These are phyloP conservation scores for Camelus bactrianus DNA, from an alignment of 2,113 vertebrate genomes.

Conservation along the genomic window DNA sequence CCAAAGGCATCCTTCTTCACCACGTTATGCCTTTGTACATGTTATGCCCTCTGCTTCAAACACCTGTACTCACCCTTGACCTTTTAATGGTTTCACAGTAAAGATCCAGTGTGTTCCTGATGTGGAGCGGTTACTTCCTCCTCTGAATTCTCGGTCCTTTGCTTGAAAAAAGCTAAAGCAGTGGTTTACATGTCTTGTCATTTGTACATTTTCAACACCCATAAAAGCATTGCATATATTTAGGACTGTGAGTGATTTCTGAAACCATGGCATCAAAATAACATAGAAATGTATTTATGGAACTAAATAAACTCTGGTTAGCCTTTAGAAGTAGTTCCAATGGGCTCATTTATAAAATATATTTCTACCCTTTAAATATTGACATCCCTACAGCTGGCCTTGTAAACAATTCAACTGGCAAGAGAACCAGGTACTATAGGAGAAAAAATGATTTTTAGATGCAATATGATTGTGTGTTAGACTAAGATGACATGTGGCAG, in stretches of 20 bases:
- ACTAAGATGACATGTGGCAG: background rate
- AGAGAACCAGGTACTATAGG: background rate
- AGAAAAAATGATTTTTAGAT: background rate
- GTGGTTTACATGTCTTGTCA: background rate
- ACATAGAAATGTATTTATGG: background rate
- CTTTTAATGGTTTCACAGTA: background rate
- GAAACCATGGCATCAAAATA: background rate
- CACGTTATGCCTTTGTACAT: background rate
- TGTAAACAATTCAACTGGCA: background rate
- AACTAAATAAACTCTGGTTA: background rate
- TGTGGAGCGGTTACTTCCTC: background rate
- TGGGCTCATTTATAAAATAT: conserved; percentile 39
- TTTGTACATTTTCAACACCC: background rate
- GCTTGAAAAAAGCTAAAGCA: background rate
- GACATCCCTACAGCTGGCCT: background rate
- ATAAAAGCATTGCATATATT: background rate
- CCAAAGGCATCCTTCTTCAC: rapidly evolving
- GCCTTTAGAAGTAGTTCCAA: background rate
- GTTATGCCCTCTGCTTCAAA: background rate
- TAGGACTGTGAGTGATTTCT: background rate
- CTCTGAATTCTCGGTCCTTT: background rate
- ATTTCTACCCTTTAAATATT: conserved; percentile 50
- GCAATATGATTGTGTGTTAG: background rate
- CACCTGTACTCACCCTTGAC: background rate
- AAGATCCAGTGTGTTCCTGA: background rate